Conservation (phyloP, 1,140 invertebrate species). For the Drosophila erecta region DNA sequence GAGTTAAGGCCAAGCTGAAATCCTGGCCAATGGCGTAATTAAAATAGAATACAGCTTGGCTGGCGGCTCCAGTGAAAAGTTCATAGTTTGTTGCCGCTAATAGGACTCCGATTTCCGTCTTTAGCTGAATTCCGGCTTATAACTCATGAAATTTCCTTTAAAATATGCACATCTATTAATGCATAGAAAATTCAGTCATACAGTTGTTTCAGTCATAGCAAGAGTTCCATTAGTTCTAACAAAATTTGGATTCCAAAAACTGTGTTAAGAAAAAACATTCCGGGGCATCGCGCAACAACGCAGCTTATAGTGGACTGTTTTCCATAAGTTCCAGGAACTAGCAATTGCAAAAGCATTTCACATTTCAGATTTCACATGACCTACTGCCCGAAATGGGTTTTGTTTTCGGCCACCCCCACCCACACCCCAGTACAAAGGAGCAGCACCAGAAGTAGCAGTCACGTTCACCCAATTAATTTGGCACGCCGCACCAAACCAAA, state of each 20-base stretch:
- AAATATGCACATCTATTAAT: no score
- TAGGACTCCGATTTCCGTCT: no score
- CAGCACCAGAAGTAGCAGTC: slow-evolving; percentile 17
- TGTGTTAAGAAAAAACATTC: no score
- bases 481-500: slow-evolving; percentile 31
- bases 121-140: no score
- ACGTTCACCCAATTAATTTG: slow-evolving; percentile 57
- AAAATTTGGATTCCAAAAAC: no score
- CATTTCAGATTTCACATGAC: no score
- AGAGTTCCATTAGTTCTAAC: no score
- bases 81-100: not conserved
- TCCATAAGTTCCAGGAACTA: not conserved
- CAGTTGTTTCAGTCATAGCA: no score
- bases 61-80: no score
- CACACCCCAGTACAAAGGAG: not conserved
- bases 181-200: no score
- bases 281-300: not conserved
- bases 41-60: not conserved
- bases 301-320: not conserved
- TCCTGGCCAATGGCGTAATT: not conserved
- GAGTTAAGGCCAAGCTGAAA: not conserved
- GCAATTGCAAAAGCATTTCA: not conserved
- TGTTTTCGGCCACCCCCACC: slow-evolving; percentile 9
- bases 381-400: slow-evolving; percentile 9
- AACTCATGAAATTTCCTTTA: no score